phyloP scores from a whole-genome alignment of 2,888 invertebrate genomes.

The Lampropteryx suffumata region DNA sequence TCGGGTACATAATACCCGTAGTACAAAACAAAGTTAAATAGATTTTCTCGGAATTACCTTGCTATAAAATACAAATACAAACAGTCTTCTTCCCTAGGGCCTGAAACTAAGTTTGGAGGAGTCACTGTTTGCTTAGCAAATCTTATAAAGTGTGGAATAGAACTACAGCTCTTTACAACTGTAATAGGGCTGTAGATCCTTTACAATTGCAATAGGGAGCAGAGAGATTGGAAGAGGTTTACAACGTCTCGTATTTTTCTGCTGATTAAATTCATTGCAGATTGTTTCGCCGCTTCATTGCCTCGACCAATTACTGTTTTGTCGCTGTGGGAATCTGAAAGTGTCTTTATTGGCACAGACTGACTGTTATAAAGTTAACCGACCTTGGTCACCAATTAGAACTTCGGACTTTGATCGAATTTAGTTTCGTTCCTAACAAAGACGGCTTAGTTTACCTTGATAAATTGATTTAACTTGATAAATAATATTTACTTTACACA shows the following conservation, averaged over 20 bases:
- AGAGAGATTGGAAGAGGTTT: conserved; percentile 17
- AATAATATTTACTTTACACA: too few species aligned
- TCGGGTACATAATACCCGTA: too few species aligned
- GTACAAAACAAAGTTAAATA: too few species aligned
- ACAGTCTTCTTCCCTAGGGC: background rate
- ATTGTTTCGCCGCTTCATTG: conserved; percentile 21
- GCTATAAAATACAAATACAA: too few species aligned
- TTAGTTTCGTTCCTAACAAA: too few species aligned
- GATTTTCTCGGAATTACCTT: background rate
- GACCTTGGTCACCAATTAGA: background rate
- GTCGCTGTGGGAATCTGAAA: conserved; percentile 4
- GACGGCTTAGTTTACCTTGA: too few species aligned
- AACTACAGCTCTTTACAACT: conserved; percentile 3
- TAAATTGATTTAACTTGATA: too few species aligned
- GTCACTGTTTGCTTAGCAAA: conserved; percentile 11
- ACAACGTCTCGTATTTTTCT: conserved; percentile 33
- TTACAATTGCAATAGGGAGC: conserved; percentile 14
- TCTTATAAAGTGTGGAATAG: conserved; percentile 10
- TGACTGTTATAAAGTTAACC: conserved; percentile 4
- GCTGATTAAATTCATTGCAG: conserved; percentile 33
- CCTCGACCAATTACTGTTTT: conserved; percentile 20
- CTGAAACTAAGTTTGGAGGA: background rate
- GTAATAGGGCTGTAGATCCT: conserved; percentile 16
- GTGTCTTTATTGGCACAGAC: conserved; percentile 4
- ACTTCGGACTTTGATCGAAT: too few species aligned